Evolutionary conservation across 2,113 vertebrate species (phyloP), one percentile per base, ranked within the genome.

Genomic region (Neolamprologus tretocephalus): DNA sequence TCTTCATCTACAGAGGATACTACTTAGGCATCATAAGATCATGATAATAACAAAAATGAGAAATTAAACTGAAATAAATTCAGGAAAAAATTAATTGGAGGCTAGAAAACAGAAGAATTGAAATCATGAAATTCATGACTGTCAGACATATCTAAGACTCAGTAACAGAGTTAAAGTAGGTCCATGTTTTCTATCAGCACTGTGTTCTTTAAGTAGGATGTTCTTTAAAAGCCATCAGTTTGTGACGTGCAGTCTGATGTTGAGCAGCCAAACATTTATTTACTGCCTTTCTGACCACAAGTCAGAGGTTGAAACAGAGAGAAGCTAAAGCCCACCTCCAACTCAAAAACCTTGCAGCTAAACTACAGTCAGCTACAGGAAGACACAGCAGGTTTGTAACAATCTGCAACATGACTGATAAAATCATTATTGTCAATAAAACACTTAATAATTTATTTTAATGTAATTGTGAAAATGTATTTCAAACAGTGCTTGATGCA

Each of bases 141-240:
- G 12, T 57, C 54, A 57, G 21, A 57, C 23, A 58, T 58, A 1
- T 58, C 23, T 58, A 58, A 58, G 23, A 58, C 13, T 28, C 55
- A 0, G 0, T 58, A 28, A 58, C 13, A 28, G 23, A 58, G 55
- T 16, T 58, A 58, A 9, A 58, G 55, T 16, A 58, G 55, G 23
- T 58, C 55, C 55, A 58, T 28, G 12, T 58, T 58, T 58, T 58
- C 55, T 58, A 1, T 58, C 55, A 58, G 55, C 23, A 0, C 55
- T 28, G 55, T 58, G 55, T 21, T 21, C n/a, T 16, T 57, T 11
- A 54, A 0, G 51, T 54, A 23, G 53, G 19, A 54, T 21, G 53
- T 23, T 21, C 10, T 54, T 54, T 54, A 54, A 58, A 58, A 58
- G 2, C 8, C 55, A 58, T 58, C 55, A 28, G 0, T 16, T 58